Percentiles rank a stretch among this genome's conserved stretches.
phyloP scores from a whole-genome alignment of 2,113 vertebrate genomes.

The Chroicocephalus ridibundus region DNA sequence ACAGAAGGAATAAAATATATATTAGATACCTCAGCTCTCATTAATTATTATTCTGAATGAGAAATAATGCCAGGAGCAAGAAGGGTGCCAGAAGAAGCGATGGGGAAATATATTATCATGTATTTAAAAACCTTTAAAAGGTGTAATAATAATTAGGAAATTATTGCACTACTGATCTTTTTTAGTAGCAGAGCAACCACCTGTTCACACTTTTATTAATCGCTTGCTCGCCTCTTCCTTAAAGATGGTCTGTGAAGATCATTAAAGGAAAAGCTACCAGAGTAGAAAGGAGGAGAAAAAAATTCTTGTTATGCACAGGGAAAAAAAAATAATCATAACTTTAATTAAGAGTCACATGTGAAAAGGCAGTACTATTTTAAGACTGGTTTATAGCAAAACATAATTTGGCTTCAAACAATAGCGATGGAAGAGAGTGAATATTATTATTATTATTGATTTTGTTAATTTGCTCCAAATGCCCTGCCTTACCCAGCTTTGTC shows the following conservation, averaged over 20 bases:
- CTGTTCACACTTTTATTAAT: conserved; percentile 72
- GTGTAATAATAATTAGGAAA: conserved; percentile 76
- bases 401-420: conserved; percentile 55
- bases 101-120: conserved; percentile 65
- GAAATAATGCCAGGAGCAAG: conserved; percentile 67
- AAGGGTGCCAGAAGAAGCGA: conserved; percentile 47
- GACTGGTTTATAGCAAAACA: conserved; percentile 26
- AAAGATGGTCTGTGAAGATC: conserved; percentile 21
- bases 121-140: conserved; percentile 71
- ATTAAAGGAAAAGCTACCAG: conserved; percentile 42
- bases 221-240: conserved; percentile 24
- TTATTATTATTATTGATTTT: conserved; percentile 28
- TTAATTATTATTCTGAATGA: conserved; percentile 74
- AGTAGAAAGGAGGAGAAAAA: conserved; percentile 22
- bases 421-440: not conserved
- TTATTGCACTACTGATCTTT: conserved; percentile 68
- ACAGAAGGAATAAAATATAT: conserved; percentile 72
- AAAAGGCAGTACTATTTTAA: conserved; percentile 38
- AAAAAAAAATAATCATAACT: conserved; percentile 22
- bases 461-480: conserved; percentile 36
- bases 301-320: not conserved
- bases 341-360: conserved; percentile 58
- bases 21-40: conserved; percentile 64
- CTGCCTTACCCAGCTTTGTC: not conserved
- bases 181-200: conserved; percentile 62